Evolutionary conservation across 2,888 invertebrate genomes (phyloP), one percentile per base, ranked within the genome.

Genomic region (Agrilus mali): DNA sequence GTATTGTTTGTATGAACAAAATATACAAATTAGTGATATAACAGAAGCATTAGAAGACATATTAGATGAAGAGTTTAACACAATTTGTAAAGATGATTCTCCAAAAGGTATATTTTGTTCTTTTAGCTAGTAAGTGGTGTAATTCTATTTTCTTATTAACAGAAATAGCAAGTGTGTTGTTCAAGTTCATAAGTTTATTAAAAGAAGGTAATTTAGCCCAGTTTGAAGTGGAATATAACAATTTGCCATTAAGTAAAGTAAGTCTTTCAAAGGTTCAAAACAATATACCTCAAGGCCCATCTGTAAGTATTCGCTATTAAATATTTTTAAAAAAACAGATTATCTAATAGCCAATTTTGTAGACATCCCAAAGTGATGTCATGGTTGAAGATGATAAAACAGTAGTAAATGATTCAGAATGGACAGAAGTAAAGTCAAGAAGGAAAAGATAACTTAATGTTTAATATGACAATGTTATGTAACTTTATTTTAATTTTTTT

Each of bases 41-140:
- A 70, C 74, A 35, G 80, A 81, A 54, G 69, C 76, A 0, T 58
- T 84, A 17, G 80, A 81, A 55, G 82, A 82, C 52, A 66, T 82
- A 22, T 76, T 83, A 75, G 82, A 83, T 60, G 76, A 82, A 55
- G 80, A 82, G 56, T 82, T 83, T 62, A 74, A 81, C 46, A 82
- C 82, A 22, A 69, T 78, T 5, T 82, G 82, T 58, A 80, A 82
- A 64, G 83, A 83, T 56, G 71, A 74, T 52, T 82, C 82, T 12
- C 75, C 80, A 20, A 73, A 70, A 65, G 79, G 78, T 77, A 59
- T 42, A 7, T 22, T 22, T 33, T 15, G 8, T 33, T 7, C n/a
- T 1, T 27, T 27, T 35, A n/a, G 1, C 27, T 10, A 32, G 27
- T 15, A 32, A 16, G 32, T 14, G n/a, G 38, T 22, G 22, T n/a